Percentiles rank a stretch among this genome's conserved stretches.
Conservation (phyloP, 2,113 vertebrate genomes). For the Spea bombifrons region DNA sequence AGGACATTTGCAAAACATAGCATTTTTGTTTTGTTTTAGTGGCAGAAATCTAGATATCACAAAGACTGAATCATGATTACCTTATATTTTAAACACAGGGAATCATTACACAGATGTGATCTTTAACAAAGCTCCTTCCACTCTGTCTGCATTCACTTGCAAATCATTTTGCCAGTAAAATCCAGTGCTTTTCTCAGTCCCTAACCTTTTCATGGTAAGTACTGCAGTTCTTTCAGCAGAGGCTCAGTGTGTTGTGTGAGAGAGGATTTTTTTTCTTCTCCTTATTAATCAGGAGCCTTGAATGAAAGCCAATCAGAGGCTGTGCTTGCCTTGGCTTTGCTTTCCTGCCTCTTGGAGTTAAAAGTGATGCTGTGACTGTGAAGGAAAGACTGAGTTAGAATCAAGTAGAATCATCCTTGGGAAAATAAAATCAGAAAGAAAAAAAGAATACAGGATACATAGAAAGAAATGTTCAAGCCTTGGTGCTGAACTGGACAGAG, state of each 20-base stretch:
- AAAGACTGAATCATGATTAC: conserved; percentile 54
- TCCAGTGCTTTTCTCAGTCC: conserved; percentile 54
- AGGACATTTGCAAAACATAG: not conserved
- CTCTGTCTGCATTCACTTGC: conserved; percentile 75
- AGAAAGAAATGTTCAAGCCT: conserved; percentile 52
- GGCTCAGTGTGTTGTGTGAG: conserved; percentile 44
- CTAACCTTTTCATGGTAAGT: conserved; percentile 63
- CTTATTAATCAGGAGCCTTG: conserved; percentile 60
- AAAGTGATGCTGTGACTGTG: conserved; percentile 65
- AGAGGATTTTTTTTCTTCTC: conserved; percentile 32
- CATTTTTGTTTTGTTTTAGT: conserved; percentile 9
- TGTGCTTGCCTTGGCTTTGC: conserved; percentile 60
- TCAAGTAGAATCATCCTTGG: conserved; percentile 62
- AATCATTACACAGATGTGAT: conserved; percentile 62
- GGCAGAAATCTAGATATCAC: conserved; percentile 11
- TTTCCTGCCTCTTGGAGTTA: conserved; percentile 70
- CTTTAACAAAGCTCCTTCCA: conserved; percentile 55
- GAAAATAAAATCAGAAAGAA: conserved; percentile 40
- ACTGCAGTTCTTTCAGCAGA: conserved; percentile 60
- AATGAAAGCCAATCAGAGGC: conserved; percentile 68
- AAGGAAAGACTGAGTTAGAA: conserved; percentile 69
- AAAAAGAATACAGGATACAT: conserved; percentile 52
- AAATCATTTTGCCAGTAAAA: conserved; percentile 65
- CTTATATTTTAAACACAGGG: conserved; percentile 60
- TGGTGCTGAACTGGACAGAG: conserved; percentile 57